Percentiles rank a stretch among this genome's conserved stretches.
Evolutionary conservation across 1,140 invertebrate species (phyloP).

Genomic region (Lordiphosa stackelbergi): DNA sequence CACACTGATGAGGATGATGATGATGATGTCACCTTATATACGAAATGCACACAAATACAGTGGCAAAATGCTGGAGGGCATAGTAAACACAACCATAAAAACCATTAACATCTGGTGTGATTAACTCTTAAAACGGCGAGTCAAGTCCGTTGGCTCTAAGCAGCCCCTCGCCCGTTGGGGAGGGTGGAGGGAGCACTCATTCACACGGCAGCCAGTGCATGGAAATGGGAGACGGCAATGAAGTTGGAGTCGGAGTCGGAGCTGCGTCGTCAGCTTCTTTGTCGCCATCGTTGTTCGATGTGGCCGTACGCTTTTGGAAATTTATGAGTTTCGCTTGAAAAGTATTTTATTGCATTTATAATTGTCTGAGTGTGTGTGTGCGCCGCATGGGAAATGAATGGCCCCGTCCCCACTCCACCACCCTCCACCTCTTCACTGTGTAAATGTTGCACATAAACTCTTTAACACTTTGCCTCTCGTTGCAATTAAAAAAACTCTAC

Average conservation of each 20-base stretch:
- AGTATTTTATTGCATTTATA: slow-evolving; percentile 77
- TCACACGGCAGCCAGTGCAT: slow-evolving; percentile 60
- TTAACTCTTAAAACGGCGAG: slow-evolving; percentile 64
- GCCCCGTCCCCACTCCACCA: slow-evolving; percentile 6
- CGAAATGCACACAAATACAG: neutral
- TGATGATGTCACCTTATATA: slow-evolving; percentile 62
- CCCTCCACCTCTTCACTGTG: slow-evolving; percentile 19
- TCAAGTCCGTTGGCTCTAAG: slow-evolving; percentile 38
- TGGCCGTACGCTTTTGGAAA: slow-evolving; percentile 68
- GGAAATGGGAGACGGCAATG: slow-evolving; percentile 25
- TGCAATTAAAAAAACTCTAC: slow-evolving; percentile 72
- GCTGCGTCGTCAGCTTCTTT: slow-evolving; percentile 44
- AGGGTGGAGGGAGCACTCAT: slow-evolving; percentile 20
- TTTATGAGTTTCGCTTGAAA: slow-evolving; percentile 76
- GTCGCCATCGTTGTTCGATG: slow-evolving; percentile 51
- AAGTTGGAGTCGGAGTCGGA: slow-evolving; percentile 14
- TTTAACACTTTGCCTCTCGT: slow-evolving; percentile 74
- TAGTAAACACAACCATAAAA: slow-evolving; percentile 72
- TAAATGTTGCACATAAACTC: slow-evolving; percentile 77
- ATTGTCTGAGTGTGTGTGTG: slow-evolving; percentile 61
- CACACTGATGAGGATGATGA: slow-evolving; percentile 30
- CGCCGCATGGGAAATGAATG: slow-evolving; percentile 62
- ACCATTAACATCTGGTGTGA: slow-evolving; percentile 76
- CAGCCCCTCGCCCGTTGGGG: slow-evolving; percentile 18
- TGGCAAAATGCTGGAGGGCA: slow-evolving; percentile 11